Conservation (phyloP, 2,888 invertebrate genomes). For the Argyra leucocephala region DNA sequence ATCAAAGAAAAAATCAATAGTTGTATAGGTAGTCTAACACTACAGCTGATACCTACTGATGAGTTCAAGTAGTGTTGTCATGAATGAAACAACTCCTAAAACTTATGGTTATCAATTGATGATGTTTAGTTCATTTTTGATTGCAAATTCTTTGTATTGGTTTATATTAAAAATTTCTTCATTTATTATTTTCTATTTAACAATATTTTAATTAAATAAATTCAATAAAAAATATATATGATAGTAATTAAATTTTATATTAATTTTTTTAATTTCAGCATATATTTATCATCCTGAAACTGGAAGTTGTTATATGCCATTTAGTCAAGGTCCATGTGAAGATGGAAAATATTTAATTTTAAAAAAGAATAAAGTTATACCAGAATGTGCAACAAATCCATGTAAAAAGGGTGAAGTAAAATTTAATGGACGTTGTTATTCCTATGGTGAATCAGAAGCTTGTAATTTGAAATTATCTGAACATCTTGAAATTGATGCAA, state of each 20-base stretch:
- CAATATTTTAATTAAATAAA: no score
- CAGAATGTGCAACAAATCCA: conserved; percentile 53
- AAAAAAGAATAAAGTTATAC: conserved; percentile 45
- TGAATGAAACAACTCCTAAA: no score
- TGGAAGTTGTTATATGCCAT: conserved; percentile 55
- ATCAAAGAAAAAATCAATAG: no score
- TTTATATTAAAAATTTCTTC: no score
- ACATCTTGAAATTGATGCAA: conserved; percentile 53
- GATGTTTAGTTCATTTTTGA: no score
- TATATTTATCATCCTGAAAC: conserved; percentile 53
- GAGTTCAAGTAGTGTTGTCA: no score
- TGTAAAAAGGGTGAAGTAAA: conserved; percentile 50
- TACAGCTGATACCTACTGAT: no score
- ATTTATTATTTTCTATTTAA: no score
- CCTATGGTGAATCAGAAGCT: conserved; percentile 31
- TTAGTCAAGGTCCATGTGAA: conserved; percentile 55
- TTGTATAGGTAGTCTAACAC: no score
- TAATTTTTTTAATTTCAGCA: conserved; percentile 38
- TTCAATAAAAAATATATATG: not conserved
- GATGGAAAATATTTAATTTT: conserved; percentile 49
- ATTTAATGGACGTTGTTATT: conserved; percentile 34
- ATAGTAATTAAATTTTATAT: not conserved
- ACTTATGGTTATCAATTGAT: no score
- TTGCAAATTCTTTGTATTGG: no score
- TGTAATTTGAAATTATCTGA: conserved; percentile 39